phyloP scores from a whole-genome alignment of 2,113 vertebrate species.

The Perca schrenkii region DNA sequence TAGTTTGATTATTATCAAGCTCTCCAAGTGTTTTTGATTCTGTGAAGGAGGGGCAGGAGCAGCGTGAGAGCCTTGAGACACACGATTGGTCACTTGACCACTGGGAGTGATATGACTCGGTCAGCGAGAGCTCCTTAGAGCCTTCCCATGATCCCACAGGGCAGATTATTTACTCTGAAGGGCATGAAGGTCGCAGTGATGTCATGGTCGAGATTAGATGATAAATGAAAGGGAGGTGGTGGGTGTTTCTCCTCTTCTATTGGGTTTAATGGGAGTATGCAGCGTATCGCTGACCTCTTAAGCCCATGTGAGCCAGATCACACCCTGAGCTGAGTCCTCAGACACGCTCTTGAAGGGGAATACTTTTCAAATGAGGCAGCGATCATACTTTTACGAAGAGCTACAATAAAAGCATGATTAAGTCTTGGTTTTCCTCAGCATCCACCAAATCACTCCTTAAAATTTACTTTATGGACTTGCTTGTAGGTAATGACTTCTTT shows the following conservation, averaged over 20 bases:
- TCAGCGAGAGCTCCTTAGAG: slow-evolving; percentile 46
- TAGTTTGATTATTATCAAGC: slow-evolving; percentile 42
- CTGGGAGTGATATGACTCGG: slow-evolving; percentile 52
- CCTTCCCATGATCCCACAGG: slow-evolving; percentile 59
- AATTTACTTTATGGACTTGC: neutral
- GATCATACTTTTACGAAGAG: neutral
- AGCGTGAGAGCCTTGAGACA: slow-evolving; percentile 16
- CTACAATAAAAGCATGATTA: neutral
- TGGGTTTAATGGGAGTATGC: slow-evolving; percentile 9
- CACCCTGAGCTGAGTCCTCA: neutral
- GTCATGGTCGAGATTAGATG: slow-evolving; percentile 66
- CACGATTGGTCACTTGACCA: slow-evolving; percentile 60
- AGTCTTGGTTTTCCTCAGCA: neutral
- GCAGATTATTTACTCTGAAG: slow-evolving; percentile 72
- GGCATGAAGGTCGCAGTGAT: slow-evolving; percentile 68
- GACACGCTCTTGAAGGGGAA: neutral
- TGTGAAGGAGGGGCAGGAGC: slow-evolving; percentile 19
- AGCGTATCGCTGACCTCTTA: neutral
- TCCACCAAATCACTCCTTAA: neutral
- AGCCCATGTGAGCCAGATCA: neutral
- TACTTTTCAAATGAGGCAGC: neutral
- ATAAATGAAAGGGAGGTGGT: slow-evolving; percentile 23
- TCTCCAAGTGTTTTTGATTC: slow-evolving; percentile 25
- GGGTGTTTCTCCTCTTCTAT: neutral
- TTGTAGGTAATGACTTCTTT: neutral